Percentiles rank a stretch among this genome's conserved stretches.
Conservation (phyloP, 1,140 invertebrate genomes). For the Apolygus lucorum region DNA sequence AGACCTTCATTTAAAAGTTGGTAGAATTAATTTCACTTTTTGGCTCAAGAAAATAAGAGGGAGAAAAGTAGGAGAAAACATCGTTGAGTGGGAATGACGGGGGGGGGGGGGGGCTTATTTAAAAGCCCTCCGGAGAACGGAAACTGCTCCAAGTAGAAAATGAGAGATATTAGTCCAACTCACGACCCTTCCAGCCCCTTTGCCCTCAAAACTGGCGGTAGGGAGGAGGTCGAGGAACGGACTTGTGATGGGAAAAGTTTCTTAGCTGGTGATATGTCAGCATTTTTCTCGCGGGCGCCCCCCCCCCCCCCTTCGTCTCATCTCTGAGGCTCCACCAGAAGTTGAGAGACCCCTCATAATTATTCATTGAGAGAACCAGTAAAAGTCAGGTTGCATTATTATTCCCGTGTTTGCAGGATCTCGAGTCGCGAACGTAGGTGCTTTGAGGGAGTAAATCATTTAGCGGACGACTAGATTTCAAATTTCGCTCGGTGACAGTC, state of each 20-base stretch:
- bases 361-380: not conserved
- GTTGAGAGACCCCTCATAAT: not conserved
- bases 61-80: not conserved
- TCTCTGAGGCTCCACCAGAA: too few species aligned
- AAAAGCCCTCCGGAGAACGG: not conserved
- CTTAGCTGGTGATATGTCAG: constrained; percentile 9
- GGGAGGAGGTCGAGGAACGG: not conserved
- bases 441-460: too few species aligned
- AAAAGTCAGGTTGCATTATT: too few species aligned
- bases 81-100: not conserved
- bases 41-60: not conserved
- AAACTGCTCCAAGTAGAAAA: not conserved
- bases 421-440: too few species aligned
- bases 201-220: not conserved
- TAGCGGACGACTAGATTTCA: too few species aligned
- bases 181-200: not conserved
- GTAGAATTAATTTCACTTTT: constrained; percentile 2
- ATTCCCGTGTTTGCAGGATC: too few species aligned
- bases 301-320: not conserved
- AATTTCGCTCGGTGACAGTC: too few species aligned
- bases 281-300: not conserved
- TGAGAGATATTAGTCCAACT: constrained; percentile 8
- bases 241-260: constrained; percentile 8
- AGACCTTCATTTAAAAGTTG: too few species aligned
- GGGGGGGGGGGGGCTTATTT: not conserved